Base-by-base conservation (phyloP, 2,797 vertebrate species). In the Artibeus jamaicensis region DNA sequence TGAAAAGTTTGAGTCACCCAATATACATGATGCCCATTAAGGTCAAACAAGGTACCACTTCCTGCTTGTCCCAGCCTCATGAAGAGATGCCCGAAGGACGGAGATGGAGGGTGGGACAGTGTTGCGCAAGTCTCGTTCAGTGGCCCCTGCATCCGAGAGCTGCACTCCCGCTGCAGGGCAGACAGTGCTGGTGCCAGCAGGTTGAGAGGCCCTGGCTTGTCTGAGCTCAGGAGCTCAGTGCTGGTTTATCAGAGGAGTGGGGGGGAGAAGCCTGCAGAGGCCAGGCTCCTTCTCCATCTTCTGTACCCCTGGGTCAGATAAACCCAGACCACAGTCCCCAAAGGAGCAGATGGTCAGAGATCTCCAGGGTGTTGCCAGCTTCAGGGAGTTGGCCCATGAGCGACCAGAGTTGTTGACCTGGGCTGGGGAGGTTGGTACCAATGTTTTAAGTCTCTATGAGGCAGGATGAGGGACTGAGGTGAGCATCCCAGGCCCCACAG, bases 171-270 rank as follows among this genome's bases (percentile, higher is more conserved):
- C 44, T 32, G 4, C 24, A 3, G 65, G 26, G 53, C 34, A 67
- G 78, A 44, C 5, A 0, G 2, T 15, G 24, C 34, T 3, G 0
- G 5, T 15, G 24, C 34, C 14, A 1, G n/a, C 44, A 59, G 53
- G 4, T 1, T 3, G 55, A 24, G 32, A 65, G 37, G 18, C 48
- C 68, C 16, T 48, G 16, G 44, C 39, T 50, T n/a, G 18, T 50
- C 68, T 55, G 39, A 50, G 53, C 34, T n/a, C 9, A 37, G 71
- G 39, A 44, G 71, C 46, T 26, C 11, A 0, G 6, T 2, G 24
- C 34, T 82, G 42, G 6, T 37, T 37, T 50, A 1, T 53, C 55
- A 1, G 7, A n/a, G 32, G 50, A 79, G 21, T 10, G 10, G n/a
- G n/a, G n/a, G 14, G 26, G 32, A 57, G 24, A 71, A 57, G 9